Percentiles rank a stretch among this genome's conserved stretches.
phyloP scores from a whole-genome alignment of 2,888 invertebrate genomes.

The Dicycla oo region DNA sequence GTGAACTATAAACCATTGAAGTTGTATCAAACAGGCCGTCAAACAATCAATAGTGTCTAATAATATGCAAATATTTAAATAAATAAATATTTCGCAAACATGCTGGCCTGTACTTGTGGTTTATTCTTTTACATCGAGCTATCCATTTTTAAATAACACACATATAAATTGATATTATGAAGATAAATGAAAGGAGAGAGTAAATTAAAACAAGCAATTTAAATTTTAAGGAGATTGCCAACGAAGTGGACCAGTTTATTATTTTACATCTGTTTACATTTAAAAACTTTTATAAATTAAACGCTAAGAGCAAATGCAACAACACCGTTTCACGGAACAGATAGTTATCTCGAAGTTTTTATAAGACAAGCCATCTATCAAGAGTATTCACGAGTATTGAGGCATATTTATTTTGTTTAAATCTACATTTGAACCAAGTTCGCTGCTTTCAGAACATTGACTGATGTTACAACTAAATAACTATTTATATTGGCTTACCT shows the following conservation, averaged over 20 bases:
- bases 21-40: conserved; percentile 36
- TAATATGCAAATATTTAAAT: background rate
- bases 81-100: conserved; percentile 9
- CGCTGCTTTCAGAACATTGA: conserved; percentile 8
- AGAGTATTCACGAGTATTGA: conserved; percentile 54
- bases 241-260: conserved; percentile 61
- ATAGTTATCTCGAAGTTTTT: conserved; percentile 68
- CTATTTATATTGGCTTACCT: conserved; percentile 73
- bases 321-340: conserved; percentile 66
- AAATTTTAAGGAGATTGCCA: conserved; percentile 58
- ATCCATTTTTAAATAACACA: background rate
- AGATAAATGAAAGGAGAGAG: conserved; percentile 47
- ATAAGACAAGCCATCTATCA: conserved; percentile 63
- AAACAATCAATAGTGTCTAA: conserved; percentile 14
- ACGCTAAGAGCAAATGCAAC: conserved; percentile 59
- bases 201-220: conserved; percentile 51
- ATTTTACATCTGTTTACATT: conserved; percentile 62
- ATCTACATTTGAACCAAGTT: conserved; percentile 20
- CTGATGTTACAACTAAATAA: conserved; percentile 29
- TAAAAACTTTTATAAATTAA: conserved; percentile 57
- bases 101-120: background rate
- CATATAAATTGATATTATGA: too few species aligned
- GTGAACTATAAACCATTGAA: conserved; percentile 45
- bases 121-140: background rate
- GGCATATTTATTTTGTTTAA: conserved; percentile 43